phyloP scores from a whole-genome alignment of 2,888 invertebrate genomes.

The Salticus scenicus region DNA sequence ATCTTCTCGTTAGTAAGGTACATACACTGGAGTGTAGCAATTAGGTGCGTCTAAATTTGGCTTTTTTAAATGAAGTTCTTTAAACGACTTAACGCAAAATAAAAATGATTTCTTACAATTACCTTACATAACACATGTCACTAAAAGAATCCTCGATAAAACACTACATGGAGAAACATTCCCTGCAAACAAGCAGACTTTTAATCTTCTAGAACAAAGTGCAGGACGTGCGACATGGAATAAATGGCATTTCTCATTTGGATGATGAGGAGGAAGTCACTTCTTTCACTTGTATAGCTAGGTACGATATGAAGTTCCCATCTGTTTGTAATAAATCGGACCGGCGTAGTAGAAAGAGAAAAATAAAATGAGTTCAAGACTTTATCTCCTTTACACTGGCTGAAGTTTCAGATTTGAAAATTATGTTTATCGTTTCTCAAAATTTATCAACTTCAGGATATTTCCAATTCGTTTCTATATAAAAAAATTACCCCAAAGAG shows the following conservation, averaged over 20 bases:
- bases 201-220: slow-evolving; percentile 19
- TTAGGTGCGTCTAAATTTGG: not conserved
- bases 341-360: slow-evolving; percentile 10
- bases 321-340: slow-evolving; percentile 57
- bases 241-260: slow-evolving; percentile 61
- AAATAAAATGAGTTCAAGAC: not conserved
- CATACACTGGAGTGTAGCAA: not conserved
- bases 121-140: not conserved
- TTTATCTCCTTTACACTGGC: too few species aligned
- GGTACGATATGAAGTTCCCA: slow-evolving; percentile 31
- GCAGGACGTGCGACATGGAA: slow-evolving; percentile 23
- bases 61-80: not conserved
- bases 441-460: too few species aligned
- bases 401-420: too few species aligned
- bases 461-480: too few species aligned
- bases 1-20: not conserved
- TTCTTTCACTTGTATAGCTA: slow-evolving; percentile 45
- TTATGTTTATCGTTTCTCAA: too few species aligned
- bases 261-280: slow-evolving; percentile 28
- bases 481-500: too few species aligned
- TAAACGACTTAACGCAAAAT: not conserved
- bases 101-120: not conserved
- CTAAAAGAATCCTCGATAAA: not conserved
- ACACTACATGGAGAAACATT: not conserved
- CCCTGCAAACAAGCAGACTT: slow-evolving; percentile 26